Percentiles rank a stretch among this genome's conserved stretches.
These are phyloP conservation scores for Natator depressus DNA, from an alignment of 2,113 vertebrate genomes.

Conservation along the genomic window DNA sequence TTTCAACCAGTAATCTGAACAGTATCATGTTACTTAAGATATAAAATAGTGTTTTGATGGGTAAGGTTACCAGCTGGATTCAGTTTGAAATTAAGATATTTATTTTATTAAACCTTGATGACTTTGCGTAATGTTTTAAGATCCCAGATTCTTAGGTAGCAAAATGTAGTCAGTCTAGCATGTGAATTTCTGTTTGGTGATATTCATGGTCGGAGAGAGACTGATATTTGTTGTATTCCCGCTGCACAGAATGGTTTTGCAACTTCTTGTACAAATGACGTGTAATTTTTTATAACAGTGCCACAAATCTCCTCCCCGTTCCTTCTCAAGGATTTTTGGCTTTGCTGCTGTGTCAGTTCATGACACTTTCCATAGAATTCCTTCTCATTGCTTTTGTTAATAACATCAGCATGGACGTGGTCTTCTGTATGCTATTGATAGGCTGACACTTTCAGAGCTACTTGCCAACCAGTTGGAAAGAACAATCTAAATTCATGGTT, in stretches of 20 bases:
- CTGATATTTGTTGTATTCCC: neutral
- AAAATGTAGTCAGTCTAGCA: neutral
- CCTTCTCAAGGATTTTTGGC: neutral
- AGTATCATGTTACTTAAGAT: neutral
- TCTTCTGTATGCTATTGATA: neutral
- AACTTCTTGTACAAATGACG: neutral
- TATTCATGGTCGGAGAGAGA: neutral
- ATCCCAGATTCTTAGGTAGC: neutral
- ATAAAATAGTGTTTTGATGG: neutral
- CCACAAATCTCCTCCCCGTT: neutral
- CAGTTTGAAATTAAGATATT: neutral
- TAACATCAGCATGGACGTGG: neutral
- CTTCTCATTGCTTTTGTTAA: neutral
- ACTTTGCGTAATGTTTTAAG: neutral
- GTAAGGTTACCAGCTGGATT: neutral
- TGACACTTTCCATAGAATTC: neutral
- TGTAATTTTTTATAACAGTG: neutral
- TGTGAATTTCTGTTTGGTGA: neutral
- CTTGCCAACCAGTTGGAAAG: neutral
- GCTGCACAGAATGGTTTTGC: neutral
- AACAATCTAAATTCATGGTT: neutral
- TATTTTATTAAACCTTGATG: neutral
- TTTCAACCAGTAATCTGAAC: neutral
- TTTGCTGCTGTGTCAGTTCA: neutral
- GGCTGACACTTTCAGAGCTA: neutral